These are phyloP conservation scores for Oxyura jamaicensis DNA, from an alignment of 2,113 vertebrate genomes.

Conservation along the genomic window DNA sequence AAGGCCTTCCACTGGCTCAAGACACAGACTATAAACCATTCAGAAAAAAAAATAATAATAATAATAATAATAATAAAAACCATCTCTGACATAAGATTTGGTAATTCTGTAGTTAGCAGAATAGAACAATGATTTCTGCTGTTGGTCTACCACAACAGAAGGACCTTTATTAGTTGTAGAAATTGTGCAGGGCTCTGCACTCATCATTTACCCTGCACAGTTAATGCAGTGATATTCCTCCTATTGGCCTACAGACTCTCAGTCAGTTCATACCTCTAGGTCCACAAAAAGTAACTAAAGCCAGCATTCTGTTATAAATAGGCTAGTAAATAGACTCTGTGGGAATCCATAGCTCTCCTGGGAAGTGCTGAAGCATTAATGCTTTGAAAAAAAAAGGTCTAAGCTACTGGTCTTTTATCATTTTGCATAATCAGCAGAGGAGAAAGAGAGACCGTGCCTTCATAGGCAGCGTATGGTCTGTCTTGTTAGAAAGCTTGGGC, in stretches of 20 bases:
- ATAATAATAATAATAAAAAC: background rate
- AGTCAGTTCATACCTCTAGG: background rate
- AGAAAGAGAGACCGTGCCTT: background rate
- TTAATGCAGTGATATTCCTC: background rate
- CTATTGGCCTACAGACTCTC: background rate
- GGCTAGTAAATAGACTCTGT: background rate
- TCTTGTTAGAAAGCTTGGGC: background rate
- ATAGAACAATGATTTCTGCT: background rate
- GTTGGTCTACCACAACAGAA: background rate
- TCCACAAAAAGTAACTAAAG: background rate
- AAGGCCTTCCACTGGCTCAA: background rate
- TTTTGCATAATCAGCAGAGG: background rate
- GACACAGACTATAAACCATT: background rate
- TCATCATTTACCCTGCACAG: rapidly evolving
- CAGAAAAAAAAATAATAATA: background rate
- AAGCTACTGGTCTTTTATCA: background rate
- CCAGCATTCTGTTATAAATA: background rate
- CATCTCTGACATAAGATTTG: background rate
- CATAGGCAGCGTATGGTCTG: rapidly evolving
- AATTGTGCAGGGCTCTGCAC: background rate
- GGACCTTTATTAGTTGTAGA: background rate
- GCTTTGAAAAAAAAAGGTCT: background rate
- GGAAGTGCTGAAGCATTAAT: background rate
- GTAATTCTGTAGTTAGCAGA: background rate
- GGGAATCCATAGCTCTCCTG: background rate